These are phyloP conservation scores for Bubo blakistoni DNA, from an alignment of 2,113 vertebrate genomes.

Conservation along the genomic window DNA sequence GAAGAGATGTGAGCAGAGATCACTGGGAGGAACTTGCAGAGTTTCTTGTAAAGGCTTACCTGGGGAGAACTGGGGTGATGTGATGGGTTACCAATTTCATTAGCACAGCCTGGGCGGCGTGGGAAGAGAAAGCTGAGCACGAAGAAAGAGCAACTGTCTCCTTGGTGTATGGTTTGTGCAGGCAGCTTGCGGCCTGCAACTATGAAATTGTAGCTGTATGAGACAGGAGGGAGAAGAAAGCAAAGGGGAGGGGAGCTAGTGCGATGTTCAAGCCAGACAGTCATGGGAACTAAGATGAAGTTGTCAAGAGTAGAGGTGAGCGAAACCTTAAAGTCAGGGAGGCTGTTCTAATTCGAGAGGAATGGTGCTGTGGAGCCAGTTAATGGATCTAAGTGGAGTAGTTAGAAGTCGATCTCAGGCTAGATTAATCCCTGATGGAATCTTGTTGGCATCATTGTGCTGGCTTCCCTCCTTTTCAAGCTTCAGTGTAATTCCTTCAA, in stretches of 20 bases:
- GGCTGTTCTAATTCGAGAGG: neutral
- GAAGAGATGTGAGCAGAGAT: neutral
- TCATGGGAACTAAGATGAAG: conserved; percentile 15
- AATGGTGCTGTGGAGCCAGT: neutral
- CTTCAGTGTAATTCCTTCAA: conserved; percentile 36
- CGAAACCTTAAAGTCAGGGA: neutral
- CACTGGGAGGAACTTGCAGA: neutral
- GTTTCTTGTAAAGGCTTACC: neutral
- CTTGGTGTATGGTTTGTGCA: neutral
- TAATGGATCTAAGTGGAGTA: neutral
- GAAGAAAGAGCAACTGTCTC: neutral
- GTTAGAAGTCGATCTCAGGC: neutral
- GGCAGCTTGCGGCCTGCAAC: neutral
- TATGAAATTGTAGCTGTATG: neutral
- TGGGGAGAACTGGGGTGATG: neutral
- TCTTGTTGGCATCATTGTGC: conserved; percentile 11
- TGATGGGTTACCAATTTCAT: neutral
- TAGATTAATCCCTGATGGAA: conserved; percentile 43
- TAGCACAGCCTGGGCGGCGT: neutral
- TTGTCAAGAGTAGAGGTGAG: conserved; percentile 12
- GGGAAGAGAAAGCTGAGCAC: neutral
- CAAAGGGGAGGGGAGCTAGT: neutral
- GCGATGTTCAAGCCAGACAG: neutral
- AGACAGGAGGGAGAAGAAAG: neutral
- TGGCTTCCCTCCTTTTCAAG: neutral